Percentiles rank a stretch among this genome's conserved stretches.
Conservation (phyloP, 2,797 vertebrate species). For the Luscinia luscinia region DNA sequence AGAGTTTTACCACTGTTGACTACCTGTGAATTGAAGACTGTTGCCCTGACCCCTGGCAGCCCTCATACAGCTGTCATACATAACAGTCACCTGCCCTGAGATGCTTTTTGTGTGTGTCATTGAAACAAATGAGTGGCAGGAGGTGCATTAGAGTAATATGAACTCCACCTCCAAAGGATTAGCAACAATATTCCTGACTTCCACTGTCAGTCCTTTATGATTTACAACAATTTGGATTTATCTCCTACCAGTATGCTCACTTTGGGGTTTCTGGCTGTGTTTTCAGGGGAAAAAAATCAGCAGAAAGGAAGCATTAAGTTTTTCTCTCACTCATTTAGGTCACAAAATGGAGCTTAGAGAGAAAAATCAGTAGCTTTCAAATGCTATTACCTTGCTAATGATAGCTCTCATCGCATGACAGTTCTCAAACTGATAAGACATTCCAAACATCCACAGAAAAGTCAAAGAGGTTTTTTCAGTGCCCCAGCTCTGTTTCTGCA, state of each 20-base stretch:
- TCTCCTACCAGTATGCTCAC: not conserved
- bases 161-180: conserved; percentile 45
- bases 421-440: conserved; percentile 78
- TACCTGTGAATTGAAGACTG: conserved; percentile 11
- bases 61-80: conserved; percentile 1
- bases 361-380: conserved; percentile 79
- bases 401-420: conserved; percentile 74
- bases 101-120: conserved; percentile 45
- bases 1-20: conserved; percentile 2
- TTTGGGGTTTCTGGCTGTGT: conserved; percentile 40
- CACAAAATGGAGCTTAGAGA: conserved; percentile 69
- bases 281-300: conserved; percentile 59
- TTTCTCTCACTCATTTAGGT: conserved; percentile 71
- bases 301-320: conserved; percentile 44
- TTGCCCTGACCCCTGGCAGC: conserved; percentile 22
- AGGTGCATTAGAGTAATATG: conserved; percentile 52
- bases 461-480: conserved; percentile 73
- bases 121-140: conserved; percentile 62
- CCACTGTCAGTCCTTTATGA: not conserved
- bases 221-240: conserved; percentile 3
- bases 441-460: conserved; percentile 70
- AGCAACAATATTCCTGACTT: conserved; percentile 24
- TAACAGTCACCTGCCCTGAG: conserved; percentile 54
- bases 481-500: conserved; percentile 73
- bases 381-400: conserved; percentile 81